Conservation (phyloP, 2,888 invertebrate species). For the Baronia brevicornis region DNA sequence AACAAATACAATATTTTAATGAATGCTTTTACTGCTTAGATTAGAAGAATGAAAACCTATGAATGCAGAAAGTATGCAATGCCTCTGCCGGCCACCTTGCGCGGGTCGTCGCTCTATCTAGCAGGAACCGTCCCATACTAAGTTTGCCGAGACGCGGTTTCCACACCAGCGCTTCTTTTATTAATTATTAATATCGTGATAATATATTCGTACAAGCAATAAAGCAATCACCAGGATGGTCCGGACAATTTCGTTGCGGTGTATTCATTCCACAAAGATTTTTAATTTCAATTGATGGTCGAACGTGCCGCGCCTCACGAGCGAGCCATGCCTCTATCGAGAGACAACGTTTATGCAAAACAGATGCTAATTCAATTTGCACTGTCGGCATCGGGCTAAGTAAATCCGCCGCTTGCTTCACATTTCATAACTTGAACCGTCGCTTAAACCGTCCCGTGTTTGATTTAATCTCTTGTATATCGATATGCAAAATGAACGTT, state of each 20-base stretch:
- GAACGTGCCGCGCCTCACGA: constrained; percentile 32
- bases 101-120: no score
- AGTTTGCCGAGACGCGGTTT: no score
- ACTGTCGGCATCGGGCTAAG: constrained; percentile 31
- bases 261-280: constrained; percentile 60
- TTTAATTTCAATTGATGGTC: constrained; percentile 68
- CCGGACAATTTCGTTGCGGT: constrained; percentile 57
- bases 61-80: no score
- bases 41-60: no score
- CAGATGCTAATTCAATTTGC: constrained; percentile 64
- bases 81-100: no score
- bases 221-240: constrained; percentile 64
- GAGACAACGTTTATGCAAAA: constrained; percentile 58
- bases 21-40: no score
- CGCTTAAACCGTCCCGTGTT: no score
- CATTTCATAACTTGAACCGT: constrained; percentile 11
- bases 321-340: constrained; percentile 28
- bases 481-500: no score
- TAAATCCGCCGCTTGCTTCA: constrained; percentile 19
- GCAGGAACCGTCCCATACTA: no score
- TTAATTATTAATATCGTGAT: no score
- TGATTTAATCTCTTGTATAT: no score
- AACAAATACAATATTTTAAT: no score
- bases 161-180: constrained; percentile 16
- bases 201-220: constrained; percentile 55